phyloP scores from a whole-genome alignment of 1,140 invertebrate species.

The Andrena cerasifolii region DNA sequence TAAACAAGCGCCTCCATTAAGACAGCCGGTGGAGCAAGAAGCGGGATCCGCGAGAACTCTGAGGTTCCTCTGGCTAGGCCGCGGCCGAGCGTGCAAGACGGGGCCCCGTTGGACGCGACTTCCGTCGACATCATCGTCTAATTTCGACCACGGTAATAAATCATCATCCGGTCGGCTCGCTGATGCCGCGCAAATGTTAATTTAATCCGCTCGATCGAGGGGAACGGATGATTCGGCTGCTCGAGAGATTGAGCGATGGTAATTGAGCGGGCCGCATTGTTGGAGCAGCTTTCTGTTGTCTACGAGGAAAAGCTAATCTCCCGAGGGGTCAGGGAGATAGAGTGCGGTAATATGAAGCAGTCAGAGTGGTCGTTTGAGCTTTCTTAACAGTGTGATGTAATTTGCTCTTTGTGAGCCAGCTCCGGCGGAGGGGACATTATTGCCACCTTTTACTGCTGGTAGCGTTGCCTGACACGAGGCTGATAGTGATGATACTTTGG shows the following conservation, averaged over 20 bases:
- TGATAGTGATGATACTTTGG: background rate
- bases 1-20: constrained; percentile 66
- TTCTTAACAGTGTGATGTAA: constrained; percentile 8
- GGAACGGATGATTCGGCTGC: background rate
- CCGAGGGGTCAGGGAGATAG: background rate
- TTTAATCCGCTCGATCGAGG: background rate
- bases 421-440: constrained; percentile 25
- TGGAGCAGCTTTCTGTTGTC: background rate
- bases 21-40: constrained; percentile 32
- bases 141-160: constrained; percentile 14
- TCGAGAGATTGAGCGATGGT: background rate
- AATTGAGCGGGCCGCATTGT: background rate
- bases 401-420: constrained; percentile 24
- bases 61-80: background rate
- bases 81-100: background rate
- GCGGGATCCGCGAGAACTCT: constrained; percentile 8
- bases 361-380: background rate
- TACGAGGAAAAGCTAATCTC: background rate
- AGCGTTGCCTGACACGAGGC: constrained; percentile 9
- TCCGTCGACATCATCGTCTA: background rate
- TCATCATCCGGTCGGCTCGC: background rate
- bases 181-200: constrained; percentile 17
- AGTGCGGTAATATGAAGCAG: background rate
- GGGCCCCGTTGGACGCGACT: background rate
- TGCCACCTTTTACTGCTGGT: constrained; percentile 27